Evolutionary conservation across 2,888 invertebrate genomes (phyloP).

Genomic region (Drosophila putrida): DNA sequence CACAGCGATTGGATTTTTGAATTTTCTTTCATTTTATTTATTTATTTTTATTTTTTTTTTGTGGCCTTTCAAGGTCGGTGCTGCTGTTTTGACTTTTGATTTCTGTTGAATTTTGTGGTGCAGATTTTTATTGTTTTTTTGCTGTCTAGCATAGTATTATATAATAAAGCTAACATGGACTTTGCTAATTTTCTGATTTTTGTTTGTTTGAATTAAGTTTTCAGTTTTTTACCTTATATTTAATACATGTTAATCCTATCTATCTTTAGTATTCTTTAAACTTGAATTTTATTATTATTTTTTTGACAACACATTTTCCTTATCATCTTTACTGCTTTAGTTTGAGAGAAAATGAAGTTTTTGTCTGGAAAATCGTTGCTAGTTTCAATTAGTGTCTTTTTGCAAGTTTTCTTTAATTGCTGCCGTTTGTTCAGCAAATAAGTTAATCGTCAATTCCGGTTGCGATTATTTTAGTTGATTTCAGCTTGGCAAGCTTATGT

Average conservation of each 20-base stretch:
- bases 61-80: constrained; percentile 69
- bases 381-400: constrained; percentile 52
- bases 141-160: constrained; percentile 35
- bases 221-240: not conserved
- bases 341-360: constrained; percentile 65
- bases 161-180: constrained; percentile 23
- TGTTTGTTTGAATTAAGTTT: not conserved
- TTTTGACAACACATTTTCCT: not conserved
- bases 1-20: constrained; percentile 22
- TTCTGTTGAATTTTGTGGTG: constrained; percentile 44
- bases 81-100: constrained; percentile 40
- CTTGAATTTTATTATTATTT: not conserved
- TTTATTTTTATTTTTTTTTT: constrained; percentile 42
- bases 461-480: constrained; percentile 39
- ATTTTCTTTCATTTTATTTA: constrained; percentile 66
- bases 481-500: constrained; percentile 7
- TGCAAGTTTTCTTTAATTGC: constrained; percentile 19
- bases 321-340: constrained; percentile 1
- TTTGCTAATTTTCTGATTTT: constrained; percentile 26
- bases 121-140: constrained; percentile 34
- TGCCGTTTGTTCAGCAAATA: constrained; percentile 47
- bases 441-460: constrained; percentile 68
- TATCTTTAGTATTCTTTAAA: not conserved
- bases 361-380: constrained; percentile 55
- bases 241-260: not conserved